Evolutionary conservation across 2,888 invertebrate species (phyloP).

Genomic region (Xanthorhoe designata): DNA sequence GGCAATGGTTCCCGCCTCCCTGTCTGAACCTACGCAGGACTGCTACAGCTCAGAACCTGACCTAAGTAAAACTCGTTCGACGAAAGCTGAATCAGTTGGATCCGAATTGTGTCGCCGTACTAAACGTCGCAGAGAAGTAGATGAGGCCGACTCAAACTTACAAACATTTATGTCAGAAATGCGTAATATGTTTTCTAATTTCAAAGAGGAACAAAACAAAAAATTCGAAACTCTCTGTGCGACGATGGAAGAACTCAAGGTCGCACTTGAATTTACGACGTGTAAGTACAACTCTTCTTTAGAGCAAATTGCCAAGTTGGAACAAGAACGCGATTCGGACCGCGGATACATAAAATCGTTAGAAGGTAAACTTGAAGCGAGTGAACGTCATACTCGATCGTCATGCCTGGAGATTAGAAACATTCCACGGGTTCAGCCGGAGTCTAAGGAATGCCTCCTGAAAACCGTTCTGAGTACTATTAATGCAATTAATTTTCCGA

Average conservation of each 20-base stretch:
- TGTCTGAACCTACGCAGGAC: not conserved
- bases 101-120: not conserved
- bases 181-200: not conserved
- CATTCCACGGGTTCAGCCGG: not conserved
- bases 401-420: slow-evolving; percentile 1
- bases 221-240: not conserved
- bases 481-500: not conserved
- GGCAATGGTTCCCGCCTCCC: not conserved
- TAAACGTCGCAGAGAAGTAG: not conserved
- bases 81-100: not conserved
- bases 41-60: not conserved
- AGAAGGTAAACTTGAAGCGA: not conserved
- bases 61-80: not conserved
- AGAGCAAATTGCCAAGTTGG: not conserved
- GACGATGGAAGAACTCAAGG: not conserved
- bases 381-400: not conserved
- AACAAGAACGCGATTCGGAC: slow-evolving; percentile 1
- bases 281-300: not conserved
- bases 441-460: not conserved
- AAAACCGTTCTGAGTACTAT: not conserved
- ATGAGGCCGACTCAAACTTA: not conserved
- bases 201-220: not conserved
- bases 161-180: not conserved
- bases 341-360: not conserved
- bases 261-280: not conserved